These are phyloP conservation scores for Eristalinus aeneus DNA, from an alignment of 2,888 invertebrate species.

Conservation along the genomic window DNA sequence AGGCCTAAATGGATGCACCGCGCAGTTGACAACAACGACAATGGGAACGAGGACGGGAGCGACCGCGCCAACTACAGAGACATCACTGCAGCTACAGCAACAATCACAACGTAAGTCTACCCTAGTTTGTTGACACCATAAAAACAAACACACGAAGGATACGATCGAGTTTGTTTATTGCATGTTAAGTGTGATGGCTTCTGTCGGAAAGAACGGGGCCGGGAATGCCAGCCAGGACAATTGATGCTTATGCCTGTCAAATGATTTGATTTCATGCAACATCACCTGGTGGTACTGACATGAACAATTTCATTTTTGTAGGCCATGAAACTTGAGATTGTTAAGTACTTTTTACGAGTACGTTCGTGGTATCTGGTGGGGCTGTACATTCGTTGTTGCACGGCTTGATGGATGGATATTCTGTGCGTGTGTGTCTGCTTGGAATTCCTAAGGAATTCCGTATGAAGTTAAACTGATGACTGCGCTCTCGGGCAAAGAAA, in stretches of 20 bases:
- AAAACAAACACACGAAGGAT: conserved; percentile 21
- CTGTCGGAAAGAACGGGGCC: conserved; percentile 6
- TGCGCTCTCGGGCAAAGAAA: not conserved
- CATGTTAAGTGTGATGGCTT: conserved; percentile 25
- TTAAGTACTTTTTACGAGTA: not conserved
- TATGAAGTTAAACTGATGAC: not conserved
- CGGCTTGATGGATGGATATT: not conserved
- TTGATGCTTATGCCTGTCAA: conserved; percentile 32
- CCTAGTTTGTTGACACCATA: conserved; percentile 46
- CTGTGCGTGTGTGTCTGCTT: not conserved
- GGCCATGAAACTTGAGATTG: conserved; percentile 10
- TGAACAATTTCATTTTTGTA: conserved; percentile 1
- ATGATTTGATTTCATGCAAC: conserved; percentile 33
- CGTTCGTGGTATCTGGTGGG: not conserved
- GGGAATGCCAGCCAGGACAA: conserved; percentile 20
- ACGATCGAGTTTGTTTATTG: conserved; percentile 27
- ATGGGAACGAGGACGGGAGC: not conserved
- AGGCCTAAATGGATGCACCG: conserved; percentile 1
- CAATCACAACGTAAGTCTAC: conserved; percentile 20
- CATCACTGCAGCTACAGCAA: no score
- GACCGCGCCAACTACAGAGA: no score
- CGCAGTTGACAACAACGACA: not conserved
- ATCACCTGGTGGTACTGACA: not conserved
- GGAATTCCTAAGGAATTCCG: not conserved
- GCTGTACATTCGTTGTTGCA: not conserved